These are phyloP conservation scores for Masticophis lateralis DNA, from an alignment of 2,797 vertebrate species.

Conservation along the genomic window DNA sequence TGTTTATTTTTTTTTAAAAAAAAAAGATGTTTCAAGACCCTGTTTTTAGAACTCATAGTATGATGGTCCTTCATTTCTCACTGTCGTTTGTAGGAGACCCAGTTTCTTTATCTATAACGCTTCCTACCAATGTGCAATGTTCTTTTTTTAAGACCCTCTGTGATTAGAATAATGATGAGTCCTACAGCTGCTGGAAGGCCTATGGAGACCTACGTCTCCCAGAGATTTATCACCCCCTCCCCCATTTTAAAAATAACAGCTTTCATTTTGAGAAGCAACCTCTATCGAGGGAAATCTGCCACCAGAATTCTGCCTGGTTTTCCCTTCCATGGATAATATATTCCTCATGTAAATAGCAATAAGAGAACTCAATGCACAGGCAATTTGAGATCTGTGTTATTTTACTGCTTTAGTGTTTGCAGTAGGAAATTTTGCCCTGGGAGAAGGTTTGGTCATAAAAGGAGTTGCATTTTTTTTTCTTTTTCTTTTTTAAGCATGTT, in stretches of 20 bases:
- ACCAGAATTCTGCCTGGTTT: not conserved
- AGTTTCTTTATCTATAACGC: not conserved
- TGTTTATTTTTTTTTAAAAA: not conserved
- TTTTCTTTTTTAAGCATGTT: not conserved
- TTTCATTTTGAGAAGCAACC: not conserved
- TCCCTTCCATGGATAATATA: not conserved
- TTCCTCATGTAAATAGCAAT: not conserved
- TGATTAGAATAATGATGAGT: not conserved
- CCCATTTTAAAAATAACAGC: not conserved
- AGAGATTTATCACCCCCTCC: not conserved
- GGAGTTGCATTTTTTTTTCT: not conserved
- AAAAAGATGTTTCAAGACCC: not conserved
- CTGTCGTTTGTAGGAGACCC: no score
- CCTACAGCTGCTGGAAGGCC: not conserved
- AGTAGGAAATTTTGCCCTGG: not conserved
- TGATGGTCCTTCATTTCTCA: not conserved
- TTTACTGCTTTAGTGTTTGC: not conserved
- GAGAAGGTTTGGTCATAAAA: not conserved
- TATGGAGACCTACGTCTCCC: not conserved
- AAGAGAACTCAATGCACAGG: not conserved
- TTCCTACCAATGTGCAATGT: not conserved
- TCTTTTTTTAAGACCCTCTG: not conserved
- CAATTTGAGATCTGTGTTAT: not conserved
- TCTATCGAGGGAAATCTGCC: not conserved
- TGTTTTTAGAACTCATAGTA: not conserved